A percentile compares a stretch with the other conserved stretches of the same genome.
These are phyloP conservation scores for Orchestes rusci DNA, from an alignment of 2,888 invertebrate species.

Conservation along the genomic window DNA sequence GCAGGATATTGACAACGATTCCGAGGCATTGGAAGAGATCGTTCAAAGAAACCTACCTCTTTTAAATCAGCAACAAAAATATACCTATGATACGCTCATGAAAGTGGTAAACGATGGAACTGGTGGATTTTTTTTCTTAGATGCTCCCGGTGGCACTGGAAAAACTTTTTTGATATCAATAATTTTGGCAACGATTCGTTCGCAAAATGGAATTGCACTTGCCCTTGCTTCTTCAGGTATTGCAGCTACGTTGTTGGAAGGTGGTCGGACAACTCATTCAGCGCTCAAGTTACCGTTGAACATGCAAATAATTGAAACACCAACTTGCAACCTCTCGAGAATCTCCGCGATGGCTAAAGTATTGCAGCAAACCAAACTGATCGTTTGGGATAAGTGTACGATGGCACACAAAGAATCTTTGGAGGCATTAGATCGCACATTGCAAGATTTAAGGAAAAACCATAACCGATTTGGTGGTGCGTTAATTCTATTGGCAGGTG, in stretches of 20 bases:
- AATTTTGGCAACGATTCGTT: constrained; percentile 36
- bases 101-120: constrained; percentile 1
- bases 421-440: constrained; percentile 11
- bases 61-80: constrained; percentile 4
- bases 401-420: constrained; percentile 15
- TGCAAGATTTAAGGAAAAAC: constrained; percentile 8
- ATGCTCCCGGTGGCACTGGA: neutral
- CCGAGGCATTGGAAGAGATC: neutral
- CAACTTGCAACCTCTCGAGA: constrained; percentile 31
- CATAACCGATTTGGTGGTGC: constrained; percentile 4
- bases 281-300: constrained; percentile 38
- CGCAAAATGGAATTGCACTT: constrained; percentile 28
- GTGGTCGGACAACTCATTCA: constrained; percentile 40
- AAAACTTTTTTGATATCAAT: constrained; percentile 38
- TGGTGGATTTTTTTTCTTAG: constrained; percentile 2
- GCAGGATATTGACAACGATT: neutral
- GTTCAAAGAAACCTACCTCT: constrained; percentile 3
- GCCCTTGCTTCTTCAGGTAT: constrained; percentile 39
- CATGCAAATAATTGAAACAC: constrained; percentile 34
- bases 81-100: constrained; percentile 1
- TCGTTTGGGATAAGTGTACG: no score
- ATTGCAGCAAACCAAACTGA: no score
- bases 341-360: neutral
- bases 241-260: constrained; percentile 42
- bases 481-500: constrained; percentile 5